A percentile compares a stretch with the other conserved stretches of the same genome.
phyloP scores from a whole-genome alignment of 2,113 vertebrate species.

The Callipepla squamata region DNA sequence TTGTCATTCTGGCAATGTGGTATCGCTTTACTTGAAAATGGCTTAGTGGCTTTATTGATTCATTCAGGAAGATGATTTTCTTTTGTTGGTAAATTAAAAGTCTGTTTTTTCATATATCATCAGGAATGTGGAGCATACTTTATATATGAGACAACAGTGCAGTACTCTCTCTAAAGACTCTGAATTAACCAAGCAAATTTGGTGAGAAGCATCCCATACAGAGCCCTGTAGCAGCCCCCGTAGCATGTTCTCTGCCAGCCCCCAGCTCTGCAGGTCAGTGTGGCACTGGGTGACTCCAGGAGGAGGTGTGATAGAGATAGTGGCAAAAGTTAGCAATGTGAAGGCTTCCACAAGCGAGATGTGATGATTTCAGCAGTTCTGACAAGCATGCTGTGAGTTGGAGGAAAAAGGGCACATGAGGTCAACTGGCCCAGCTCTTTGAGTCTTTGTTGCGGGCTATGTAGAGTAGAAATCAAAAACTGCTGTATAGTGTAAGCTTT shows the following conservation, averaged over 20 bases:
- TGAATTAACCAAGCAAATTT: not conserved
- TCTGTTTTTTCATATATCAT: slow-evolving; percentile 15
- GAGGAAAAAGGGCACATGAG: not conserved
- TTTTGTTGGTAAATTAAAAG: slow-evolving; percentile 29
- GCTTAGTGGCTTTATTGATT: slow-evolving; percentile 56
- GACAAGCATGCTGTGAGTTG: not conserved
- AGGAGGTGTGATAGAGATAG: not conserved
- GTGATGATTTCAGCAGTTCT: not conserved
- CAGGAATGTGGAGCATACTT: not conserved
- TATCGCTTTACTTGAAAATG: slow-evolving; percentile 82
- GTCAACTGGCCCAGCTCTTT: not conserved
- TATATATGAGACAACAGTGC: not conserved
- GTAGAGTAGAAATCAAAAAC: not conserved
- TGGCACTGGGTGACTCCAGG: not conserved
- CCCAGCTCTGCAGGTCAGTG: not conserved
- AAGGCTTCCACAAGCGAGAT: not conserved
- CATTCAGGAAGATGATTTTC: slow-evolving; percentile 55
- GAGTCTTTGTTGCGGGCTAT: not conserved
- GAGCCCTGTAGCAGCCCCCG: accelerated
- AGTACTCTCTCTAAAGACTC: not conserved
- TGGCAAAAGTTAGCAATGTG: not conserved
- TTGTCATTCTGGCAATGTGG: slow-evolving; percentile 73
- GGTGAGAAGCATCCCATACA: accelerated
- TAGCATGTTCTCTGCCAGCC: not conserved
- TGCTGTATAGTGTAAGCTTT: not conserved